phyloP scores from a whole-genome alignment of 1,140 invertebrate genomes.

The Nylanderia fulva region DNA sequence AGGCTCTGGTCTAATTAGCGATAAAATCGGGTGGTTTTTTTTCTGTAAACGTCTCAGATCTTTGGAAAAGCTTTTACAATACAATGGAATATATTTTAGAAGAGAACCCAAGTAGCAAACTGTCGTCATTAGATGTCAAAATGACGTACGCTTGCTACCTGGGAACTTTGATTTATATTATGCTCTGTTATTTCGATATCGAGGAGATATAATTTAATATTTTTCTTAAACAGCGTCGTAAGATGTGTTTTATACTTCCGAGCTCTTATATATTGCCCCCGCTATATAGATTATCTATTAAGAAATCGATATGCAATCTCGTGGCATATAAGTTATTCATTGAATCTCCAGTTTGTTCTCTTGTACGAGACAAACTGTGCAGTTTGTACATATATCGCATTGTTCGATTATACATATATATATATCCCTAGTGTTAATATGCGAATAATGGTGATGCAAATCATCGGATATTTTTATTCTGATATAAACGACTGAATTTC shows the following conservation, averaged over 20 bases:
- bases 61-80: background rate
- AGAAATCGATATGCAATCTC: background rate
- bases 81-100: constrained; percentile 12
- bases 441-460: background rate
- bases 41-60: background rate
- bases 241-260: constrained; percentile 1
- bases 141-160: too few relatives aligned
- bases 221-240: constrained; percentile 27
- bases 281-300: constrained; percentile 11
- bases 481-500: constrained; percentile 16
- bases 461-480: background rate
- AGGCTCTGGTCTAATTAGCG: constrained; percentile 79
- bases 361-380: background rate
- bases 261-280: background rate
- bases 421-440: constrained; percentile 15
- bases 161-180: constrained; percentile 5
- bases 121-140: too few relatives aligned
- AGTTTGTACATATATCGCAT: background rate
- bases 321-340: background rate
- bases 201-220: background rate
- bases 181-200: constrained; percentile 3
- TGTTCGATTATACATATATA: constrained; percentile 19
- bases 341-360: constrained; percentile 40
- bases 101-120: too few relatives aligned
- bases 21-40: background rate